Conservation (phyloP, 2,888 invertebrate genomes). For the Cheilosia vernalis region DNA sequence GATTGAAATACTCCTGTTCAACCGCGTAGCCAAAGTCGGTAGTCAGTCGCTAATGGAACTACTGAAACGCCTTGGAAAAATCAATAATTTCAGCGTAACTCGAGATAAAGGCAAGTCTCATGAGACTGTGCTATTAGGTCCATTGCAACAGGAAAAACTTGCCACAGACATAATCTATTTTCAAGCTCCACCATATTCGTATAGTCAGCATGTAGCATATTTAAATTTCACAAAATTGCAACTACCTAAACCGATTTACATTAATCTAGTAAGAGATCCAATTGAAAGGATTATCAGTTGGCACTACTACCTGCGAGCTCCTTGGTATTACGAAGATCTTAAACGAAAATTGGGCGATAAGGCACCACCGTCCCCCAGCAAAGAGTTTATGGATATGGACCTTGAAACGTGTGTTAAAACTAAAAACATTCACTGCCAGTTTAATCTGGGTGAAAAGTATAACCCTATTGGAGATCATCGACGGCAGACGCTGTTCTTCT, state of each 20-base stretch:
- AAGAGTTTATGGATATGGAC: slow-evolving; percentile 91
- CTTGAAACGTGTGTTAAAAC: slow-evolving; percentile 93
- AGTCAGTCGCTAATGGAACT: slow-evolving; percentile 95
- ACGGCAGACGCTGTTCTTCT: slow-evolving; percentile 94
- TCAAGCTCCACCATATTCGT: slow-evolving; percentile 90
- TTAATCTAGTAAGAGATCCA: slow-evolving; percentile 94
- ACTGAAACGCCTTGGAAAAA: slow-evolving; percentile 86
- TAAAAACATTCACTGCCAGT: slow-evolving; percentile 91
- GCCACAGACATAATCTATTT: slow-evolving; percentile 87
- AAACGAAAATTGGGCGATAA: slow-evolving; percentile 86
- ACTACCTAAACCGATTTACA: slow-evolving; percentile 92
- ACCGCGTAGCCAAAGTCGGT: slow-evolving; percentile 95
- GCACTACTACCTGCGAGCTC: slow-evolving; percentile 95
- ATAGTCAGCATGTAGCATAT: slow-evolving; percentile 94
- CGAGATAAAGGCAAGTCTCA: slow-evolving; percentile 92
- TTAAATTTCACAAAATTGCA: slow-evolving; percentile 93
- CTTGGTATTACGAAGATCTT: slow-evolving; percentile 91
- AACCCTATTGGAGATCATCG: slow-evolving; percentile 94
- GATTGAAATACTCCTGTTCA: slow-evolving; percentile 92
- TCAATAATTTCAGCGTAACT: slow-evolving; percentile 82
- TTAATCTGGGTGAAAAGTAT: slow-evolving; percentile 90
- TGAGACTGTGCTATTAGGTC: slow-evolving; percentile 91
- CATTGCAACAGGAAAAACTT: slow-evolving; percentile 89
- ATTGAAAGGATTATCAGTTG: slow-evolving; percentile 95
- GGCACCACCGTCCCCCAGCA: slow-evolving; percentile 78